Base-by-base conservation (phyloP, 2,113 vertebrate species). In the Lophotis ruficrista region DNA sequence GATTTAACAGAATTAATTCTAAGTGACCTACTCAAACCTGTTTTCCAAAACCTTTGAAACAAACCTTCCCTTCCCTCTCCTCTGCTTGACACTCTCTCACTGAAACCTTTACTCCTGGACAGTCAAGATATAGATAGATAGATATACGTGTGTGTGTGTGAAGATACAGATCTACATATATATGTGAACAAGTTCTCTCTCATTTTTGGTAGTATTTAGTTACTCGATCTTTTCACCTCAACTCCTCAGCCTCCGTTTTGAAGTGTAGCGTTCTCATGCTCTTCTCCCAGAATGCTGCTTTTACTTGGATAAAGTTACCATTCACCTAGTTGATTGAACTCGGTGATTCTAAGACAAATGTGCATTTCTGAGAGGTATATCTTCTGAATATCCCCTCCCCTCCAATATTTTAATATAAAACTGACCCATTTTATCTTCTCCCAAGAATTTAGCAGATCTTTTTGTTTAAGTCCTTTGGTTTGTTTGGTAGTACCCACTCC, bases 21-120 rank as follows among this genome's bases (percentile, higher is more conserved):
- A 72, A 35, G 30, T 33, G 23, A 79, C 45, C 91, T 54, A 70
- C 3, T 71, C 23, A 9, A 75, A 78, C 14, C 17, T 22, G 27
- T 57, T 87, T 92, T 68, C 25, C 81, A 90, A 87, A 91, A 13
- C 30, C 30, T 79, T 80, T 43, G 53, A 91, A 84, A 75, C 14
- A 6, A 84, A 89, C 21, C 14, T 47, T 83, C 25, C n/a, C 13
- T 82, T 79, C 33, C 57, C 21, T 50, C 33, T 54, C 37, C 43
- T 64, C 50, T 83, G 30, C 43, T 56, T 51, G 30, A 64, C 28
- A 43, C 7, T n/a, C 6, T 58, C 48, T 50, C 33, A 83, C 53
- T 80, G 73, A 27, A 80, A 14, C 31, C 65, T 71, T 69, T 48
- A 69, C 41, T 92, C 35, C 37, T 30, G 53, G 48, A 81, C 35